Base-by-base conservation (phyloP, 2,888 invertebrate species). In the Nasonia oneida region DNA sequence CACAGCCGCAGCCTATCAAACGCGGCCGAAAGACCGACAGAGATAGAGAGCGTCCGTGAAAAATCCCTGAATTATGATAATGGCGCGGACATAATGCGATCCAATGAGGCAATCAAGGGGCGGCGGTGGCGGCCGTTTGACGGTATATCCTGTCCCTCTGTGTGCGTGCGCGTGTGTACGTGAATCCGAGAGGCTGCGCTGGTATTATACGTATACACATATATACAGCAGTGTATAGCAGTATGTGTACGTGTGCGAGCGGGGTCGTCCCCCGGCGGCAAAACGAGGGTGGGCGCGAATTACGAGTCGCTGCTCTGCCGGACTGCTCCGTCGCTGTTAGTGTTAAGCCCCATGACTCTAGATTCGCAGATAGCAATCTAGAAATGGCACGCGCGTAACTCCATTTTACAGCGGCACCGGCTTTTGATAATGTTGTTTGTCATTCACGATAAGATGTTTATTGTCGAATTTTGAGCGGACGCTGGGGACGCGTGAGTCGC, bases 31-130 rank as follows among this genome's bases (percentile, higher is more conserved):
- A 75, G 71, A 78, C 37, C 77, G 29, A 85, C 33, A 37, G 53
- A 64, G 37, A 75, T 18, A 53, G 73, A 74, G 76, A 53, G 64
- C 39, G 15, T 14, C 87, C 89, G 89, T 91, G 90, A 91, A 93
- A 93, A 93, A 92, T 92, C 89, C 90, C 88, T 92, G 92, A 93
- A 93, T 93, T 93, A 93, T 93, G 93, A 93, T 93, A 93, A 93
- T 93, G 92, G 92, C 90, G 90, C 88, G 89, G 91, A 92, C 92
- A 92, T 93, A 93, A 93, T 93, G 92, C 93, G 92, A 93, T 93
- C 92, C 91, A 93, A 93, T 92, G 93, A 93, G 93, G 93, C 93
- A 93, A 93, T 93, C 93, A 92, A 92, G 92, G 91, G 92, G 90
- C 89, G 90, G 88, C 39, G 39, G 71, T 61, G 57, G 57, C 89